Evolutionary conservation across 1,140 invertebrate species (phyloP), one percentile per base, ranked within the genome.

Genomic region (Ceratosolen fusciceps): DNA sequence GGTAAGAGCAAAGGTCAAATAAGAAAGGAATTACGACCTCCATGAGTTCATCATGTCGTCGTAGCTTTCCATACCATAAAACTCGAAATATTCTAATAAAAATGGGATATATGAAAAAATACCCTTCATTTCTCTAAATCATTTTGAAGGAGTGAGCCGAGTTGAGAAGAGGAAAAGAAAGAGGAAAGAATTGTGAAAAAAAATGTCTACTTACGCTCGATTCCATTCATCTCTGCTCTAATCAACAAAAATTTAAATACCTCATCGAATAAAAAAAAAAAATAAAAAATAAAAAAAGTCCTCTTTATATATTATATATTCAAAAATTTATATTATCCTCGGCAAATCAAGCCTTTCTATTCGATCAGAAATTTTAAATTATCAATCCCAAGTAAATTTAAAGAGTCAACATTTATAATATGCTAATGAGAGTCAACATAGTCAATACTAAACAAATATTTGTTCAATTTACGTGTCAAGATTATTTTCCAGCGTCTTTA

Each of bases 371-470:
- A n/a, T n/a, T n/a, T n/a, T n/a, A n/a, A n/a, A n/a, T n/a, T n/a
- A n/a, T n/a, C 2, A 62, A 34, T 73, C 3, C 16, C 31, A 26
- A 60, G 54, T 58, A 58, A 74, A 74, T 74, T 52, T 56, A 37
- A 29, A 39, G 52, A 58, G 24, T 74, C 31, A 67, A 37, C 47
- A 52, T 37, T 54, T 29, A 60, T 43, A 62, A n/a, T 34, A n/a
- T 3, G 67, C 49, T 75, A 31, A 47, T 10, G 43, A 14, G 31
- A 75, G 58, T n/a, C n/a, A n/a, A n/a, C 1, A 37, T 72, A 56
- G n/a, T 54, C 14, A 52, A 52, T 39, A 65, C 14, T 37, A 47
- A 67, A 34, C 26, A 75, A 67, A 75, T 75, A 31, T 75, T 75
- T 75, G 43, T n/a, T 52, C 29, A 52, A 26, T 62, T 74, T 37